Evolutionary conservation across 2,113 vertebrate genomes (phyloP), one percentile per base, ranked within the genome.

Genomic region (Rhabdomys dilectus): DNA sequence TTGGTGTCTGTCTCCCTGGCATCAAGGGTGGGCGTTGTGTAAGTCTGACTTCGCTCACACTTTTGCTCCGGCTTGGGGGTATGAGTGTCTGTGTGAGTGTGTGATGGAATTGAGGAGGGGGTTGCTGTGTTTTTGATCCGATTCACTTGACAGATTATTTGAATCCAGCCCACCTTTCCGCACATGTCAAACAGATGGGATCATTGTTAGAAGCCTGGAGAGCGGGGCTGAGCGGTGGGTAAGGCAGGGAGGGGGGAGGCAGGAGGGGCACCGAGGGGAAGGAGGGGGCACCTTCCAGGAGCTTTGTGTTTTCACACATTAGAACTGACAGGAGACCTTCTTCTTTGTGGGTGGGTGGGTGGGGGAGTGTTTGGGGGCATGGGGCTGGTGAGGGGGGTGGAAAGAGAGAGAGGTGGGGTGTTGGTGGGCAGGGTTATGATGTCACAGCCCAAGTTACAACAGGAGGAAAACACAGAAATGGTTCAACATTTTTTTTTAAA

Each of bases 401-500:
- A 91, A 97, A 95, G 91, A 84, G 93, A 96, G 97, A 58, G 91
- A 98, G 95, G 96, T 97, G 96, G 96, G 97, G 94, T 95, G 91
- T 96, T 96, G 97, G 96, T 97, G 97, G 96, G 96, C 93, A 97
- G 97, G 95, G 93, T 97, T 93, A 96, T 98, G 97, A 97, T 98
- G 97, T 97, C 96, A 96, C 97, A 97, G 95, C 96, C 78, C 80
- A 96, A 98, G 96, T 97, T 98, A 96, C 97, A 97, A 93, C 62
- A 94, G 96, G 91, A 98, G 97, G 95, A 98, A 98, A 97, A 98
- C 97, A 96, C 45, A 87, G 92, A 96, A 97, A 98, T 78, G 78
- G 97, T 98, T 98, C 97, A 97, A 98, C 97, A 97, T 98, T 98
- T 98, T 98, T 98, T 98, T 98, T 97, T 96, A 94, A 98, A 98